phyloP scores from a whole-genome alignment of 2,888 invertebrate species.

The Busseola fusca region DNA sequence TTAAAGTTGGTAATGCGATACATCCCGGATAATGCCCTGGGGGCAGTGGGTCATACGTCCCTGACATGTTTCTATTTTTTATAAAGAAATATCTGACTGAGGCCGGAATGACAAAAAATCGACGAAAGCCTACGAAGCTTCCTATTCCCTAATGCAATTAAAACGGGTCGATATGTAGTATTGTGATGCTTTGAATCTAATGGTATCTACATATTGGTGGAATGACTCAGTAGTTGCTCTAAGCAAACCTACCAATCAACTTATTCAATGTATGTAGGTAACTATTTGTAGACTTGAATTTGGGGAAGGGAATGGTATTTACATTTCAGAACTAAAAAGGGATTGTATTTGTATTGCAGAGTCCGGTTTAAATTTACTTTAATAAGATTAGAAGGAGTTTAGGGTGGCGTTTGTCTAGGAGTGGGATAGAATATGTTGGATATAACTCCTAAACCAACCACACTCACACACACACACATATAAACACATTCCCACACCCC shows the following conservation, averaged over 20 bases:
- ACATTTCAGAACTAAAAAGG: too few relatives aligned
- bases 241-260: background rate
- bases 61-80: slow-evolving; percentile 54
- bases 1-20: slow-evolving; percentile 54
- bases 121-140: slow-evolving; percentile 31
- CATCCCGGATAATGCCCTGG: slow-evolving; percentile 44
- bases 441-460: too few relatives aligned
- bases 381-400: background rate
- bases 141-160: slow-evolving; percentile 62
- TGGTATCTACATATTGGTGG: slow-evolving; percentile 24
- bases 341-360: background rate
- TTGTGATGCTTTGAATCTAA: slow-evolving; percentile 19
- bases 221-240: background rate
- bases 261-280: background rate
- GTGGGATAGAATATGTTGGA: too few relatives aligned
- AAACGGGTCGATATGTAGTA: slow-evolving; percentile 13
- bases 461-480: too few relatives aligned
- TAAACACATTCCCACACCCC: too few relatives aligned
- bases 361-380: background rate
- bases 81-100: slow-evolving; percentile 47
- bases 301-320: background rate
- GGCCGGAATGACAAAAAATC: slow-evolving; percentile 34
- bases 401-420: background rate
- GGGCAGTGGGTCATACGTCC: slow-evolving; percentile 49
- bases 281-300: background rate